Evolutionary conservation across 2,888 invertebrate species (phyloP).

Genomic region (Arrhopalites spinosus): DNA sequence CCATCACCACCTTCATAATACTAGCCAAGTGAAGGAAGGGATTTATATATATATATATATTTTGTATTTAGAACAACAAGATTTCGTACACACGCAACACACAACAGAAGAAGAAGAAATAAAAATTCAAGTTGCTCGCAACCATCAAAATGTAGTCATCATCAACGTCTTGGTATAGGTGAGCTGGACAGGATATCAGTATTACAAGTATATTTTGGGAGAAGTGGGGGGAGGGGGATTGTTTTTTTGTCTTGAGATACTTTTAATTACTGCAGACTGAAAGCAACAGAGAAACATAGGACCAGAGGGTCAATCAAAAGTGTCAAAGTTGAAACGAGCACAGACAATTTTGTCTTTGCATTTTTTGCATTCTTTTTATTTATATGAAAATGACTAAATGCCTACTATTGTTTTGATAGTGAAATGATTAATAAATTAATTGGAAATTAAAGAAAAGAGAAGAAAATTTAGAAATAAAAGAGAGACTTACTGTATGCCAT

Average conservation of each 20-base stretch:
- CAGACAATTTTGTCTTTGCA: not conserved
- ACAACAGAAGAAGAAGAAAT: not conserved
- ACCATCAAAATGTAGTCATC: not conserved
- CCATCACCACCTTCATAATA: not conserved
- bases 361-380: conserved; percentile 6
- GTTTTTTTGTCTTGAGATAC: conserved; percentile 32
- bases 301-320: conserved; percentile 35
- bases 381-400: not conserved
- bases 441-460: not conserved
- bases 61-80: not conserved
- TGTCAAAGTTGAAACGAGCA: not conserved
- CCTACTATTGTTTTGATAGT: not conserved
- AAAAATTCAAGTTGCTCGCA: too few relatives aligned
- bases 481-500: conserved; percentile 55
- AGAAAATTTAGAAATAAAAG: not conserved
- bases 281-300: conserved; percentile 33
- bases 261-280: conserved; percentile 45
- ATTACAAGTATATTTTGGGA: too few relatives aligned
- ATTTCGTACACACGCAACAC: conserved; percentile 7
- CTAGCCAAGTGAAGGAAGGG: not conserved
- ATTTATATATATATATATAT: too few relatives aligned
- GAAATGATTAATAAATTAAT: not conserved
- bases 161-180: conserved; percentile 37
- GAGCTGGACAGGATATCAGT: conserved; percentile 41
- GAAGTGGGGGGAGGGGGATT: too few relatives aligned